These are phyloP conservation scores for Myzus persicae DNA, from an alignment of 1,140 invertebrate species.

Conservation along the genomic window DNA sequence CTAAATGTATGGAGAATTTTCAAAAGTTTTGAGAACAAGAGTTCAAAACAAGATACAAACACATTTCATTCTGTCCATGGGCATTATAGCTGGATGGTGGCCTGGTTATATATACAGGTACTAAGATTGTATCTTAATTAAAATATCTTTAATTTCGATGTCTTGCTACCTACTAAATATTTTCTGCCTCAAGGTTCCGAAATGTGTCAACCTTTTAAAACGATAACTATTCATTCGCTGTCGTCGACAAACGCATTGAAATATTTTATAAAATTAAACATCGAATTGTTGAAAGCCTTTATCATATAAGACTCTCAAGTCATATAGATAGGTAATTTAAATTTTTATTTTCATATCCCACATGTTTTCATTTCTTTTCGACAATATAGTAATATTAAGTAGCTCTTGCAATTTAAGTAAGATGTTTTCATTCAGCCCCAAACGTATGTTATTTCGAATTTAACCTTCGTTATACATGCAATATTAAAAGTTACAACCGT, in stretches of 20 bases:
- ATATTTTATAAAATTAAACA: background rate
- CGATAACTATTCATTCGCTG: background rate
- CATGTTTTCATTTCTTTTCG: background rate
- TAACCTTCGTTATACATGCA: too few relatives aligned
- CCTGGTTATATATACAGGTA: background rate
- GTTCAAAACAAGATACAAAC: conserved; percentile 1
- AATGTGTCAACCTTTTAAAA: background rate
- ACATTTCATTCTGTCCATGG: background rate
- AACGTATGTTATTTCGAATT: background rate
- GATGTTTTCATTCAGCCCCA: background rate
- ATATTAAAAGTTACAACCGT: too few relatives aligned
- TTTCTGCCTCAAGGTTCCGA: background rate
- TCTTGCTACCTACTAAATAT: background rate
- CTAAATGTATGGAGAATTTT: background rate
- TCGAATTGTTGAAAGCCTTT: background rate
- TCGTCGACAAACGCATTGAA: background rate
- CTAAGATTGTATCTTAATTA: conserved; percentile 4
- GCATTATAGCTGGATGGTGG: background rate
- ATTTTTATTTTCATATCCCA: background rate
- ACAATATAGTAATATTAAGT: background rate
- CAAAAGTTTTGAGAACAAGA: conserved; percentile 21
- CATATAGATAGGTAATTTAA: too few relatives aligned
- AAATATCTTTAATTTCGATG: conserved; percentile 26
- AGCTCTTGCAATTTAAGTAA: background rate
- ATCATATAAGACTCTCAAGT: background rate